phyloP scores from a whole-genome alignment of 1,140 invertebrate genomes.

The Drosophila triauraria region DNA sequence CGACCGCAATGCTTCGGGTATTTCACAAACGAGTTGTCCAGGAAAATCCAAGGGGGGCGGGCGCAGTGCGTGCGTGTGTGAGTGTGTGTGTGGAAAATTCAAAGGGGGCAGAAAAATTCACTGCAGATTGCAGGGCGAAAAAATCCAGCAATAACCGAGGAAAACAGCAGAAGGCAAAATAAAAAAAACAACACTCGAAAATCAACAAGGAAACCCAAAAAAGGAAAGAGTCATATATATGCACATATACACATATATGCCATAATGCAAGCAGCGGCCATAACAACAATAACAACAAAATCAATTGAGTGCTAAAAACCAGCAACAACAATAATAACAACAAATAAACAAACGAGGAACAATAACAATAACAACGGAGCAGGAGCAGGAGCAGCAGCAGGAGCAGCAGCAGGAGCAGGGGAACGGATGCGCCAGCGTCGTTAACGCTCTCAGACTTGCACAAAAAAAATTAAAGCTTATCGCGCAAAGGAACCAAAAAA shows the following conservation, averaged over 20 bases:
- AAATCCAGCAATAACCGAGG: slow-evolving; percentile 26
- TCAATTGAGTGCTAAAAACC: slow-evolving; percentile 80
- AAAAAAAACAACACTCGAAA: slow-evolving; percentile 1
- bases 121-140: slow-evolving; percentile 26
- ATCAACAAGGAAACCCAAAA: slow-evolving; percentile 20
- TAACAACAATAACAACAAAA: slow-evolving; percentile 61
- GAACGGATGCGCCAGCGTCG: slow-evolving; percentile 3
- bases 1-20: slow-evolving; percentile 81
- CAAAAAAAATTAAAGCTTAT: not conserved
- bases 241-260: not conserved
- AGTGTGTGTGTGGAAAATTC: slow-evolving; percentile 10
- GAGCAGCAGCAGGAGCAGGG: not conserved
- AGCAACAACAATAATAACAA: slow-evolving; percentile 56
- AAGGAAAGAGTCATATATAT: not conserved
- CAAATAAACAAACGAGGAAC: slow-evolving; percentile 31
- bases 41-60: slow-evolving; percentile 9
- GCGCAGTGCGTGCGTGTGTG: not conserved
- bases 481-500: not conserved
- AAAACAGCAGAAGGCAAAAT: not conserved
- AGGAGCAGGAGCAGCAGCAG: not conserved
- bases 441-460: slow-evolving; percentile 3
- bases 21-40: slow-evolving; percentile 54
- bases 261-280: slow-evolving; percentile 46
- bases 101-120: slow-evolving; percentile 6
- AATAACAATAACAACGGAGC: slow-evolving; percentile 44